These are phyloP conservation scores for Papilio polyxenes DNA, from an alignment of 1,140 invertebrate genomes.

Conservation along the genomic window DNA sequence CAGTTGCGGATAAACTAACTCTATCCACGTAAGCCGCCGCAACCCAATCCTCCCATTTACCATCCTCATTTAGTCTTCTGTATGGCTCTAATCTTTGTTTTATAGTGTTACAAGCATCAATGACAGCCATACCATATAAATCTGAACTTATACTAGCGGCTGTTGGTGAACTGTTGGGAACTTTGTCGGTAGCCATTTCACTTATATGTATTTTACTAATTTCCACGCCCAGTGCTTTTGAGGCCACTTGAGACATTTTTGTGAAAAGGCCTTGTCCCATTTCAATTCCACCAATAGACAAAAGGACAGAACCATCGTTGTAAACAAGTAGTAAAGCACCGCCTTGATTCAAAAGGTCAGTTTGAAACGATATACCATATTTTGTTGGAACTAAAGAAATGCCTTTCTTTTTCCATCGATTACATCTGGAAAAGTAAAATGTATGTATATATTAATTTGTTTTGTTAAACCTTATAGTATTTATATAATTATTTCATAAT, in stretches of 20 bases:
- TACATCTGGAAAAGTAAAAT: conserved; percentile 58
- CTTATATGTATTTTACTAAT: conserved; percentile 83
- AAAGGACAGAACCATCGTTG: conserved; percentile 82
- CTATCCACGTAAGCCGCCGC: conserved; percentile 82
- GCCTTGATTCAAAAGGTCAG: conserved; percentile 67
- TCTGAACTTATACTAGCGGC: conserved; percentile 86
- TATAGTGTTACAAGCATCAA: conserved; percentile 83
- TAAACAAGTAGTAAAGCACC: conserved; percentile 82
- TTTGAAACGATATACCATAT: conserved; percentile 74
- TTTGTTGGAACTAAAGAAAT: conserved; percentile 78
- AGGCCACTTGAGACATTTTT: conserved; percentile 83
- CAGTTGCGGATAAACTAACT: conserved; percentile 82
- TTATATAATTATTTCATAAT: background rate
- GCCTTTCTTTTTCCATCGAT: conserved; percentile 82
- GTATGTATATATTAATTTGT: background rate
- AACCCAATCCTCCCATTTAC: conserved; percentile 85
- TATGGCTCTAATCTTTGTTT: conserved; percentile 81
- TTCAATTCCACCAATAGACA: conserved; percentile 85
- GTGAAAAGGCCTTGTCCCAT: conserved; percentile 87
- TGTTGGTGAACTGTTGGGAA: conserved; percentile 85
- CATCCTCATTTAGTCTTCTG: conserved; percentile 79
- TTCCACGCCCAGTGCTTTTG: conserved; percentile 80
- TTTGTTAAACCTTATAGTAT: background rate
- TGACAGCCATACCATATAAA: conserved; percentile 86
- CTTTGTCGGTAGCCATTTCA: conserved; percentile 85